These are phyloP conservation scores for Gisinianus flammeolus DNA, from an alignment of 2,888 invertebrate genomes.

Conservation along the genomic window DNA sequence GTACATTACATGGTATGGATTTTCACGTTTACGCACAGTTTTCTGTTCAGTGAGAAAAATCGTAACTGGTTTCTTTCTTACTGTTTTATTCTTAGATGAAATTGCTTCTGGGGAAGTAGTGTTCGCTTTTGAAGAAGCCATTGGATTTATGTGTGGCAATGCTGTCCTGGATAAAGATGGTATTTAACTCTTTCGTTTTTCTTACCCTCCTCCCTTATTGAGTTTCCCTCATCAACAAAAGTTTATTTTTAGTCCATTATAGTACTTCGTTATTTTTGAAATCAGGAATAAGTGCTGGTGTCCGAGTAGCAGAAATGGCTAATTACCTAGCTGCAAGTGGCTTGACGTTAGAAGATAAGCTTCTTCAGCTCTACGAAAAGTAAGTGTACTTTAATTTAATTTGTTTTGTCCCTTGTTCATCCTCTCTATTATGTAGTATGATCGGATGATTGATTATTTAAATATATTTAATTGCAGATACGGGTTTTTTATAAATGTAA, in stretches of 20 bases:
- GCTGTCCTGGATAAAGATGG: conserved; percentile 95
- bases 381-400: conserved; percentile 60
- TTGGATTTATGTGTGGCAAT: conserved; percentile 95
- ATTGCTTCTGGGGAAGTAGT: neutral
- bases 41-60: conserved; percentile 62
- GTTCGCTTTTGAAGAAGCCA: conserved; percentile 98
- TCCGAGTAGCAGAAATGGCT: conserved; percentile 76
- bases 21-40: no score
- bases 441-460: neutral
- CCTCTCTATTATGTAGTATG: neutral
- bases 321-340: conserved; percentile 70
- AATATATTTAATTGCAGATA: conserved; percentile 66
- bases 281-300: conserved; percentile 89
- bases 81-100: no score
- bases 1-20: no score
- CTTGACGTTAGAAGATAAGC: conserved; percentile 63
- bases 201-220: no score
- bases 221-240: no score
- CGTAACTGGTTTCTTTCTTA: no score
- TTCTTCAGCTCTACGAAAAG: conserved; percentile 77
- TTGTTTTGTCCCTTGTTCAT: neutral
- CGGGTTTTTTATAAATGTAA: conserved; percentile 85
- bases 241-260: no score
- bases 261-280: no score
- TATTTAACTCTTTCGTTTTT: no score